phyloP scores from a whole-genome alignment of 1,140 invertebrate genomes.

The Zaprionus tsacasi region DNA sequence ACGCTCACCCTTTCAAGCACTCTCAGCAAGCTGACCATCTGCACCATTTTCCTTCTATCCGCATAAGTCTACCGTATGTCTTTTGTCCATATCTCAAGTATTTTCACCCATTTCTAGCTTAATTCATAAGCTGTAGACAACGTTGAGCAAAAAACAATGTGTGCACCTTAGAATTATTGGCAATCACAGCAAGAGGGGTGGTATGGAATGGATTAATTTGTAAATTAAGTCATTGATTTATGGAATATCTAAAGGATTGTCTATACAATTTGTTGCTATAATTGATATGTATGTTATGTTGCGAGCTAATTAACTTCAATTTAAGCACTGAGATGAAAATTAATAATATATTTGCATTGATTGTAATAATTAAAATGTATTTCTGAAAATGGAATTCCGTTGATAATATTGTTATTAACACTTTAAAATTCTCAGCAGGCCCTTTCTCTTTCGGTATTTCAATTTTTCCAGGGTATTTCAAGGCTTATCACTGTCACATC shows the following conservation, averaged over 20 bases:
- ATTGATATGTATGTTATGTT: too few relatives aligned
- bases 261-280: too few relatives aligned
- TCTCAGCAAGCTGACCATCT: background rate
- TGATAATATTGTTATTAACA: too few relatives aligned
- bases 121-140: background rate
- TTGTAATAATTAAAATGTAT: too few relatives aligned
- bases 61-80: background rate
- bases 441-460: background rate
- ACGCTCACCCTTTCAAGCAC: slow-evolving; percentile 3
- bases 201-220: background rate
- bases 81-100: background rate
- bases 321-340: too few relatives aligned
- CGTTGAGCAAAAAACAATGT: background rate
- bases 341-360: too few relatives aligned
- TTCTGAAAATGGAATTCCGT: too few relatives aligned
- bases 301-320: too few relatives aligned
- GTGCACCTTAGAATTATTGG: background rate
- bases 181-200: background rate
- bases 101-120: background rate
- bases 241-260: too few relatives aligned
- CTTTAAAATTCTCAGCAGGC: too few relatives aligned
- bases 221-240: too few relatives aligned
- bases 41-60: too few relatives aligned
- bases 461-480: background rate
- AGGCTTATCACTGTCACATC: background rate